Conservation (phyloP, 2,797 vertebrate genomes). For the Enteromius trimaculatus region DNA sequence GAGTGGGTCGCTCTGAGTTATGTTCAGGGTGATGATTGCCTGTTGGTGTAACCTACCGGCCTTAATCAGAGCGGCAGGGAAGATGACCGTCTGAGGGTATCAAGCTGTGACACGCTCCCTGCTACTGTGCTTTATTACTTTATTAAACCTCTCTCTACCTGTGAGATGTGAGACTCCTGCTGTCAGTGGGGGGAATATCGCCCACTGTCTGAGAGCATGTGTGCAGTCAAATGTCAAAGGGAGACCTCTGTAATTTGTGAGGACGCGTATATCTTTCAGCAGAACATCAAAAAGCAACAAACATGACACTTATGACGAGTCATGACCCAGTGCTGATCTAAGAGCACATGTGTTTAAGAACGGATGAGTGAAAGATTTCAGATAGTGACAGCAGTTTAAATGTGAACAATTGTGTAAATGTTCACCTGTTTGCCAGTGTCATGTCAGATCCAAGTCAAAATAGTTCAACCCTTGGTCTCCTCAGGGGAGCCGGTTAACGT, state of each 20-base stretch:
- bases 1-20: slow-evolving; percentile 59
- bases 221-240: slow-evolving; percentile 32
- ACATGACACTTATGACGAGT: slow-evolving; percentile 23
- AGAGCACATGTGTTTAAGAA: neutral
- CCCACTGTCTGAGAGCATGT: slow-evolving; percentile 26
- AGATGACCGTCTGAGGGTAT: slow-evolving; percentile 60
- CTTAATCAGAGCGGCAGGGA: slow-evolving; percentile 65
- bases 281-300: slow-evolving; percentile 20
- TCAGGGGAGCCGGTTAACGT: neutral
- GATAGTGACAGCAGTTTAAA: neutral
- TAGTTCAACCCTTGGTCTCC: neutral
- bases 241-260: slow-evolving; percentile 28
- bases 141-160: slow-evolving; percentile 63
- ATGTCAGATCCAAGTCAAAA: neutral
- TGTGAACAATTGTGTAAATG: neutral
- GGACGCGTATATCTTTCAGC: slow-evolving; percentile 35
- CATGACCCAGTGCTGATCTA: slow-evolving; percentile 17
- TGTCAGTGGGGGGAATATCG: slow-evolving; percentile 25
- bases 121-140: slow-evolving; percentile 66
- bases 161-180: slow-evolving; percentile 57
- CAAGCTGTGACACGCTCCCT: slow-evolving; percentile 64
- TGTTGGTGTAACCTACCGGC: slow-evolving; percentile 64
- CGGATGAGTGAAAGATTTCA: neutral
- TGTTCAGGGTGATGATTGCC: slow-evolving; percentile 65
- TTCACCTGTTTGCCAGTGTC: neutral